These are phyloP conservation scores for Anthoscopus minutus DNA, from an alignment of 2,113 vertebrate species.

Conservation along the genomic window DNA sequence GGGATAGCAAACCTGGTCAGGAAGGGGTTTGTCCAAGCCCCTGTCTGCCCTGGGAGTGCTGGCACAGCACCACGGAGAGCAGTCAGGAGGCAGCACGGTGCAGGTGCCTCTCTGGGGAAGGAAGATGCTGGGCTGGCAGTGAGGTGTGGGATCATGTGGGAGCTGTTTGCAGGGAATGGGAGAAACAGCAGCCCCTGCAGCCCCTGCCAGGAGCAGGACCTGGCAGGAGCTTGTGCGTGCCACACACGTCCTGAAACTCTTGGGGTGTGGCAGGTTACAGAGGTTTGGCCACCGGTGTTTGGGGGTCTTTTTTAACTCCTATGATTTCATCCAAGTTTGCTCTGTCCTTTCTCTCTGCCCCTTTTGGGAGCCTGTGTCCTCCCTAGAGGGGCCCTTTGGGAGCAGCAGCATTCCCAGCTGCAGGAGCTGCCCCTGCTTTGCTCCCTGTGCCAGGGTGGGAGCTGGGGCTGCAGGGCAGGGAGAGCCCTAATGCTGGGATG, in stretches of 20 bases:
- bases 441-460: rapidly evolving
- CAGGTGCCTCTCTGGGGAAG: rapidly evolving
- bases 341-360: not conserved
- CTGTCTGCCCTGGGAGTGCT: rapidly evolving
- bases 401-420: not conserved
- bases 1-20: not conserved
- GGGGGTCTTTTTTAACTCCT: not conserved
- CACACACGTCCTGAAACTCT: rapidly evolving
- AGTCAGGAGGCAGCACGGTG: not conserved
- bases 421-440: rapidly evolving
- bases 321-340: not conserved
- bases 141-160: not conserved
- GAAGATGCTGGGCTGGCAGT: not conserved
- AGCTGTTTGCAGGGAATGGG: not conserved
- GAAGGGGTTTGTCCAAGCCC: not conserved
- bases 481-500: not conserved
- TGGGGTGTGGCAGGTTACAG: rapidly evolving
- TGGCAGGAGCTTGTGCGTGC: not conserved
- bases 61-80: not conserved
- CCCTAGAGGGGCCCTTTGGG: rapidly evolving
- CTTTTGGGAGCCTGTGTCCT: rapidly evolving
- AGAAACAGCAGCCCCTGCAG: not conserved
- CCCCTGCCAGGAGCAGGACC: not conserved
- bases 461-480: rapidly evolving
- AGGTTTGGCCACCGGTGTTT: rapidly evolving